Percentiles rank a stretch among this genome's conserved stretches.
Evolutionary conservation across 2,797 vertebrate genomes (phyloP).

Genomic region (Pristis pectinata): DNA sequence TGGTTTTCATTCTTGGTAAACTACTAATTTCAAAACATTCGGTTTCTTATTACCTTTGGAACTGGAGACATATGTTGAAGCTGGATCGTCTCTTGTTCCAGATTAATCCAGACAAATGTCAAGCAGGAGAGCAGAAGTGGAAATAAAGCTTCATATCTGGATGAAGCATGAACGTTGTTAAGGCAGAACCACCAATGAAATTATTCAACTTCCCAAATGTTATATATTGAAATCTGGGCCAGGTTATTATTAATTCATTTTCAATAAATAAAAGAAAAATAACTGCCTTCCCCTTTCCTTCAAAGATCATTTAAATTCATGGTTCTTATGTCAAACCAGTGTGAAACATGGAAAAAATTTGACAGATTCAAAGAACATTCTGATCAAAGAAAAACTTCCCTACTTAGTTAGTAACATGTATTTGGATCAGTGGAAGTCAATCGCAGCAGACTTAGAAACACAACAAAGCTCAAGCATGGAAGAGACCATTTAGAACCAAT

Average conservation of each 20-base stretch:
- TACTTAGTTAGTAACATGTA: background rate
- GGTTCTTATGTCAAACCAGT: background rate
- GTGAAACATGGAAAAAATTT: no score
- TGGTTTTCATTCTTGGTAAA: background rate
- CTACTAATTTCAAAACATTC: background rate
- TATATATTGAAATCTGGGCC: background rate
- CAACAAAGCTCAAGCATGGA: no score
- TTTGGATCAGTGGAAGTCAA: background rate
- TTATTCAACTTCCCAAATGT: background rate
- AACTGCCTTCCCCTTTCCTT: background rate
- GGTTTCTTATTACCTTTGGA: constrained; percentile 65
- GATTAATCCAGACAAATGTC: constrained; percentile 80
- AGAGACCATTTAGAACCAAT: no score
- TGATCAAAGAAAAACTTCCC: background rate
- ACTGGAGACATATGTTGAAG: constrained; percentile 55
- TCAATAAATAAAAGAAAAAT: background rate
- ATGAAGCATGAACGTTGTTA: constrained; percentile 11
- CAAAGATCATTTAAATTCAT: background rate
- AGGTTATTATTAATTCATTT: background rate
- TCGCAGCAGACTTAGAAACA: background rate
- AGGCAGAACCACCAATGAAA: background rate
- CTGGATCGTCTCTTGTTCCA: constrained; percentile 67
- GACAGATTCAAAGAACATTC: background rate
- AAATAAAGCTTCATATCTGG: constrained; percentile 88
- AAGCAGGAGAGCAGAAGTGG: constrained; percentile 77